A percentile compares a stretch with the other conserved stretches of the same genome.
Evolutionary conservation across 2,888 invertebrate species (phyloP).

Genomic region (Synanthedon andrenaeformis): DNA sequence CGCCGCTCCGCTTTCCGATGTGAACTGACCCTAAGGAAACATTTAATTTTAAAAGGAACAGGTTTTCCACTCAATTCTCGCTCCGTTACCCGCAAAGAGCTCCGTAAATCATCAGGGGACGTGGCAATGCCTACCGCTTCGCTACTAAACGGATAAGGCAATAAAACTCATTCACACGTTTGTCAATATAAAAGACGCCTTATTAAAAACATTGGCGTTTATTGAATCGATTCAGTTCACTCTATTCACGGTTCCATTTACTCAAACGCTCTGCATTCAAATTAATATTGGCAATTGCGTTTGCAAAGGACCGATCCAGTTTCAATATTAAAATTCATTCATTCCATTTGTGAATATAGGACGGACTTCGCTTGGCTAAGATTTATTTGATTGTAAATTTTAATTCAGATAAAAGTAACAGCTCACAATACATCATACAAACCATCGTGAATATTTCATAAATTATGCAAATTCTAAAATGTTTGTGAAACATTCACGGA

Average conservation of each 20-base stretch:
- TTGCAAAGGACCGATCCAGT: slow-evolving; percentile 34
- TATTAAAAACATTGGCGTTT: slow-evolving; percentile 55
- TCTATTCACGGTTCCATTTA: slow-evolving; percentile 25
- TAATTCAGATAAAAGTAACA: background rate
- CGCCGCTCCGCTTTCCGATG: too few species aligned
- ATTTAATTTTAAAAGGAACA: background rate
- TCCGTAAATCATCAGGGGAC: slow-evolving; percentile 55
- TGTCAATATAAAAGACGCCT: slow-evolving; percentile 61
- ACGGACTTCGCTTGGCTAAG: slow-evolving; percentile 38
- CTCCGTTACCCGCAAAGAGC: slow-evolving; percentile 9
- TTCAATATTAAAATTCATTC: slow-evolving; percentile 46
- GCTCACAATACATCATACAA: background rate
- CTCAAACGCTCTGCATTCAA: slow-evolving; percentile 29
- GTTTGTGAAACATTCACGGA: background rate
- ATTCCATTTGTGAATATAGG: slow-evolving; percentile 38
- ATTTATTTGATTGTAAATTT: slow-evolving; percentile 27
- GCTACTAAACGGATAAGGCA: slow-evolving; percentile 50
- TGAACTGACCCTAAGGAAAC: background rate
- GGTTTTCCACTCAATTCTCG: background rate
- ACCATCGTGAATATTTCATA: background rate
- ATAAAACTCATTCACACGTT: slow-evolving; percentile 68
- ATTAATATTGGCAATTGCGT: slow-evolving; percentile 46
- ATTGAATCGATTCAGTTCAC: slow-evolving; percentile 16
- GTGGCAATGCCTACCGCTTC: slow-evolving; percentile 44
- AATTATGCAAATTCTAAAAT: slow-evolving; percentile 1